These are phyloP conservation scores for Peromyscus californicus DNA, from an alignment of 2,113 vertebrate species.

Conservation along the genomic window DNA sequence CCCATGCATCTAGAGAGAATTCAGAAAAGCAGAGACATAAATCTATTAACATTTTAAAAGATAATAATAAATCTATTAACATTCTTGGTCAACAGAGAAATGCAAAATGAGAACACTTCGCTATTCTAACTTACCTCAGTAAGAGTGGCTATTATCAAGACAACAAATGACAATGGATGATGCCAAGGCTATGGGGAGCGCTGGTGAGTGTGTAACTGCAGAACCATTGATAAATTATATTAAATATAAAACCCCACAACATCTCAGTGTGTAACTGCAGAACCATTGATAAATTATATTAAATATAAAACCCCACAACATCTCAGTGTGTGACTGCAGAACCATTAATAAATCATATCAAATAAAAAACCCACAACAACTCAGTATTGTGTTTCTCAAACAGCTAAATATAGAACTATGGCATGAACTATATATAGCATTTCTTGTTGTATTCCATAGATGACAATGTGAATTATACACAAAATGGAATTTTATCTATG, in stretches of 20 bases:
- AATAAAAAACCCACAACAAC: background rate
- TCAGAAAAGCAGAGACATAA: background rate
- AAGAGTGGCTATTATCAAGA: background rate
- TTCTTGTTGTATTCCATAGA: background rate
- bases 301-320: background rate
- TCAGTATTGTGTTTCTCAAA: background rate
- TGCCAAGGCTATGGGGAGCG: background rate
- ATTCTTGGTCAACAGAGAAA: background rate
- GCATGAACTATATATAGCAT: background rate
- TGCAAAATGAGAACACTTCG: too few relatives aligned
- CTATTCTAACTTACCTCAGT: background rate
- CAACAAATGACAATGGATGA: background rate
- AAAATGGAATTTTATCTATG: background rate
- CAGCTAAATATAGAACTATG: background rate
- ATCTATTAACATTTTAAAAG: background rate
- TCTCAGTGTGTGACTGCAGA: background rate
- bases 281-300: background rate
- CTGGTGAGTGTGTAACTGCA: background rate
- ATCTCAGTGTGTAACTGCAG: background rate
- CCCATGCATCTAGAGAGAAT: background rate
- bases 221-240: background rate
- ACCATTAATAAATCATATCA: background rate
- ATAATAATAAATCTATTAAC: too few relatives aligned
- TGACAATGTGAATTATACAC: background rate
- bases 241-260: background rate